These are phyloP conservation scores for Hemicentrotus pulcherrimus DNA, from an alignment of 35 echinoderm and acorn worm genomes.

Conservation along the genomic window DNA sequence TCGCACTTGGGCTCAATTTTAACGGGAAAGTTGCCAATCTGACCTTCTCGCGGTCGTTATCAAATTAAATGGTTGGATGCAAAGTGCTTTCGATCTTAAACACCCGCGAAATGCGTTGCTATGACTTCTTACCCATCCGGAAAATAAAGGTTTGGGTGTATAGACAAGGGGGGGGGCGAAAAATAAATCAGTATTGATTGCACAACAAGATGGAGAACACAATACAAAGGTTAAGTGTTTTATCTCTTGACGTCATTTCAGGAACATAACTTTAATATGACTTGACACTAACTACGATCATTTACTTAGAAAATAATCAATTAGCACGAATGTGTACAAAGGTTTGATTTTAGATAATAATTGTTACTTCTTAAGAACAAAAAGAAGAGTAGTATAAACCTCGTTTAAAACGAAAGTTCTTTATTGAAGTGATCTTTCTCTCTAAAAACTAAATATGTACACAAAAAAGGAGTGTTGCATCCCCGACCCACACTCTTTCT, in stretches of 20 bases:
- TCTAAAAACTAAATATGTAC: too few relatives aligned
- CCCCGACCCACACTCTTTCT: too few relatives aligned
- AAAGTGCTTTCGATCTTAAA: not conserved
- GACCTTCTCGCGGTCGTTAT: not conserved
- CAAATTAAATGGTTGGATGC: not conserved
- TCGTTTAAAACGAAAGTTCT: too few relatives aligned
- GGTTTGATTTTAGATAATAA: too few relatives aligned
- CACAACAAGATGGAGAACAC: not conserved
- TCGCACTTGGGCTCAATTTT: not conserved
- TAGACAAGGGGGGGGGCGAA: not conserved
- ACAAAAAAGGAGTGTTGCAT: too few relatives aligned
- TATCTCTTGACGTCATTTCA: not conserved
- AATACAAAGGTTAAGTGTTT: not conserved
- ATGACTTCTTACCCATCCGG: conserved; percentile 27
- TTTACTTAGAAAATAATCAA: too few relatives aligned
- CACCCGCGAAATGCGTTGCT: not conserved
- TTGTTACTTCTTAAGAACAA: too few relatives aligned
- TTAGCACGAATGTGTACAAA: too few relatives aligned
- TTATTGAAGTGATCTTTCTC: too few relatives aligned
- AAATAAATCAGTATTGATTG: not conserved
- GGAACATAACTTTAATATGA: too few relatives aligned
- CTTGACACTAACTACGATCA: too few relatives aligned
- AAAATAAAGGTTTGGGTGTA: not conserved
- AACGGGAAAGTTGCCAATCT: not conserved
- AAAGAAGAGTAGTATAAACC: too few relatives aligned